phyloP scores from a whole-genome alignment of 2,888 invertebrate species.

The Ariolimax columbianus region DNA sequence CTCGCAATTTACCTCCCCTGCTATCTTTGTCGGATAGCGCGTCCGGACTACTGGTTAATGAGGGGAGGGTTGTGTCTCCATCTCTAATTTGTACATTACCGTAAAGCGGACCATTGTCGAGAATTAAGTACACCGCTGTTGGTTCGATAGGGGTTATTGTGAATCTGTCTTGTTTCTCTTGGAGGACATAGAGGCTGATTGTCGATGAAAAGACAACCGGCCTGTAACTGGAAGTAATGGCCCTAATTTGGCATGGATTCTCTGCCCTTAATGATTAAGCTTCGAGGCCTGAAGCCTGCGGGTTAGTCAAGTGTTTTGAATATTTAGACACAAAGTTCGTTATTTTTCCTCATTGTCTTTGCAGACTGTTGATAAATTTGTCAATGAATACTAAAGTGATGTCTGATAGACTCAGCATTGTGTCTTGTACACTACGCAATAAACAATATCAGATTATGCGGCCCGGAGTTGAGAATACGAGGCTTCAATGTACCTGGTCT shows the following conservation, averaged over 20 bases:
- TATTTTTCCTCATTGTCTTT: not conserved
- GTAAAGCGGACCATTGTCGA: conserved; percentile 36
- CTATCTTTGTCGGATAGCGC: conserved; percentile 43
- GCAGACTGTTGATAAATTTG: not conserved
- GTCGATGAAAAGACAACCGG: conserved; percentile 23
- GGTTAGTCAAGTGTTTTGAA: not conserved
- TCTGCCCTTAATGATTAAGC: not conserved
- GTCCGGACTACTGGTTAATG: conserved; percentile 13
- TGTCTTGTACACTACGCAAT: too few relatives aligned
- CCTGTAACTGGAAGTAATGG: conserved; percentile 37
- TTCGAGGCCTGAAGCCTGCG: not conserved
- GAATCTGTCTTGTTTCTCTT: conserved; percentile 1
- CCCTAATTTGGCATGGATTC: conserved; percentile 30
- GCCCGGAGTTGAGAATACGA: too few relatives aligned
- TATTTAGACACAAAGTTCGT: not conserved
- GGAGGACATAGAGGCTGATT: not conserved
- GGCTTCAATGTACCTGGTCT: too few relatives aligned
- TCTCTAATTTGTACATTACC: conserved; percentile 37
- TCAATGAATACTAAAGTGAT: not conserved
- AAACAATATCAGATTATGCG: too few relatives aligned
- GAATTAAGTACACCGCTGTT: conserved; percentile 38
- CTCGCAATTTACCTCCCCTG: conserved; percentile 39
- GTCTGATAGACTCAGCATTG: not conserved
- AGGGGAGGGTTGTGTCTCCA: conserved; percentile 14
- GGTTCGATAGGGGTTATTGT: conserved; percentile 39